phyloP scores from a whole-genome alignment of 2,888 invertebrate species.

The Apodemia zela region DNA sequence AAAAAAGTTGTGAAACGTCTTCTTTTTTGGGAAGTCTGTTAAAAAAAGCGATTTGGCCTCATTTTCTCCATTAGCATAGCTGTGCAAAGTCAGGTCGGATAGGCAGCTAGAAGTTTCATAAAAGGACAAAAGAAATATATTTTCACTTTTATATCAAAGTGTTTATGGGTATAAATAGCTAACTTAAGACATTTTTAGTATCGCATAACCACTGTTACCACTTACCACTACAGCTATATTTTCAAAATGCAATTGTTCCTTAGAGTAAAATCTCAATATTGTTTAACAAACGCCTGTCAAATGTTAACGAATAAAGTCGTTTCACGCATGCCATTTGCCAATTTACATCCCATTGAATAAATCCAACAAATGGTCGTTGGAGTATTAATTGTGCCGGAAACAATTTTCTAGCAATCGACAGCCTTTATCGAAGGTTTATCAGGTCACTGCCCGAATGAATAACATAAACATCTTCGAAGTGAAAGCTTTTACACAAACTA shows the following conservation, averaged over 20 bases:
- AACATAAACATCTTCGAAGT: conserved; percentile 55
- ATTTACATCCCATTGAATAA: conserved; percentile 41
- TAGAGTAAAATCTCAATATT: conserved; percentile 11
- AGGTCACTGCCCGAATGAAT: conserved; percentile 43
- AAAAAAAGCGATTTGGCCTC: too few species aligned
- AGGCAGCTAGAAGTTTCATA: too few species aligned
- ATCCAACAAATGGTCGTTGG: conserved; percentile 52
- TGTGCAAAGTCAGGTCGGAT: too few species aligned
- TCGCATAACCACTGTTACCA: conserved; percentile 5
- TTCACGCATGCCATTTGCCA: conserved; percentile 35
- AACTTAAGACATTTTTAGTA: too few species aligned
- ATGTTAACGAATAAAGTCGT: conserved; percentile 32
- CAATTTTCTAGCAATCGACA: conserved; percentile 59
- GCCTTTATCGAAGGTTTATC: conserved; percentile 45
- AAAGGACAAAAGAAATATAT: too few species aligned
- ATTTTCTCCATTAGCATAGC: too few species aligned
- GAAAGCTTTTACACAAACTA: conserved; percentile 30
- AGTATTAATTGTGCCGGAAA: conserved; percentile 72
- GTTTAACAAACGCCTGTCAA: conserved; percentile 44
- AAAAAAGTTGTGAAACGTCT: too few species aligned
- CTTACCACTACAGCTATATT: conserved; percentile 1
- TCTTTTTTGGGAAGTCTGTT: too few species aligned
- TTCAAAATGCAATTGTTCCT: conserved; percentile 9
- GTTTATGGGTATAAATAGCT: too few species aligned
- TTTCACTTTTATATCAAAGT: too few species aligned